These are phyloP conservation scores for Papilio xuthus DNA, from an alignment of 1,140 invertebrate species.

Conservation along the genomic window DNA sequence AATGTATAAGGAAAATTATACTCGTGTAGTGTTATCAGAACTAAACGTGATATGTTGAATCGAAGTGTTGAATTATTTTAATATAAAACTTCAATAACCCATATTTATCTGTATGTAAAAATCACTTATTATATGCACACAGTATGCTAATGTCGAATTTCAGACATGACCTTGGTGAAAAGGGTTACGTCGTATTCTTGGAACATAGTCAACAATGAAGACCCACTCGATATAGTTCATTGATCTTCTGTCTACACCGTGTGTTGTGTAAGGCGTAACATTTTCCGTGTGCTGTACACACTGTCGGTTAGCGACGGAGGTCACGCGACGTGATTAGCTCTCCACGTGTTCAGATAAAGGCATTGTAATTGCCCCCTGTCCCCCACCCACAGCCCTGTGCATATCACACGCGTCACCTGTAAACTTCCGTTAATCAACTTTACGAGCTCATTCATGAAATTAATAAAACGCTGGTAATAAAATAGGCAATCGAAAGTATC, in stretches of 20 bases:
- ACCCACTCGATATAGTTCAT: slow-evolving; percentile 4
- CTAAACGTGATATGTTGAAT: neutral
- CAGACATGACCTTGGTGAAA: neutral
- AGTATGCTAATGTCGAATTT: neutral
- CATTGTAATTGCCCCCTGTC: slow-evolving; percentile 41
- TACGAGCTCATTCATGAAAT: slow-evolving; percentile 7
- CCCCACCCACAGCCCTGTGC: slow-evolving; percentile 31
- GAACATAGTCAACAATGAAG: slow-evolving; percentile 5
- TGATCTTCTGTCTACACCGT: slow-evolving; percentile 1
- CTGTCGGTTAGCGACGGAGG: slow-evolving; percentile 42
- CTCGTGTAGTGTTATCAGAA: neutral
- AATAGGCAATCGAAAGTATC: neutral
- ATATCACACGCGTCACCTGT: slow-evolving; percentile 44
- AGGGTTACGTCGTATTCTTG: neutral
- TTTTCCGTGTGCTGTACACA: slow-evolving; percentile 20
- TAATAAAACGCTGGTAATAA: slow-evolving; percentile 3
- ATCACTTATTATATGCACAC: neutral
- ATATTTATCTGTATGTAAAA: neutral
- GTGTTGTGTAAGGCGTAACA: slow-evolving; percentile 2
- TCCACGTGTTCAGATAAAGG: slow-evolving; percentile 63
- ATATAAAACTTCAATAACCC: neutral
- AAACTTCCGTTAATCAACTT: slow-evolving; percentile 41
- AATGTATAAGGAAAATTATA: slow-evolving; percentile 3
- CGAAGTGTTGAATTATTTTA: neutral
- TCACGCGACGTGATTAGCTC: slow-evolving; percentile 59